Conservation (phyloP, 2,113 vertebrate genomes). For the Carlito syrichta region DNA sequence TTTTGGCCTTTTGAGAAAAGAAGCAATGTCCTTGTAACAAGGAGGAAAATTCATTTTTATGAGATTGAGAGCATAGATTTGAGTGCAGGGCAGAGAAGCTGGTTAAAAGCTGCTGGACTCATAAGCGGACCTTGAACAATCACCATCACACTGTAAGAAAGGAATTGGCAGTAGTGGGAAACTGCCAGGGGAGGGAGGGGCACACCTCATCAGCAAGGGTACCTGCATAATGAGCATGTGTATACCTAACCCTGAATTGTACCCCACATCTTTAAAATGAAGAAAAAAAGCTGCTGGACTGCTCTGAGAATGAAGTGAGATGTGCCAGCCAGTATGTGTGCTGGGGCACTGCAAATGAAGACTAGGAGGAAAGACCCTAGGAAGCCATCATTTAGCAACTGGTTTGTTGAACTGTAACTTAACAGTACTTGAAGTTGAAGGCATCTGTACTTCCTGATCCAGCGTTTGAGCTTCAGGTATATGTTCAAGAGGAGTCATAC, state of each 20-base stretch:
- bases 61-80: background rate
- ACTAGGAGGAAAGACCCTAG: background rate
- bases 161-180: too few species aligned
- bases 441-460: background rate
- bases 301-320: background rate
- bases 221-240: too few species aligned
- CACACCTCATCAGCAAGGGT: too few species aligned
- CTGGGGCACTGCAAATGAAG: background rate
- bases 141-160: too few species aligned
- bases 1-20: background rate
- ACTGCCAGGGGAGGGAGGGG: too few species aligned
- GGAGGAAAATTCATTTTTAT: background rate
- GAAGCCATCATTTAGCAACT: background rate
- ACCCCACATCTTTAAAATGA: too few species aligned
- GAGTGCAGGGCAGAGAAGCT: background rate
- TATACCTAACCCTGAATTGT: too few species aligned
- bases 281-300: too few species aligned
- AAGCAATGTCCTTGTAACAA: background rate
- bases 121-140: too few species aligned
- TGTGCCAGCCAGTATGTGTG: background rate
- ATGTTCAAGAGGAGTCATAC: background rate
- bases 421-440: background rate
- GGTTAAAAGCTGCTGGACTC: background rate
- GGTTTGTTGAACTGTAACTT: slow-evolving; percentile 34
- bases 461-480: background rate